A percentile compares a stretch with the other conserved stretches of the same genome.
These are phyloP conservation scores for Neoitamus cyanurus DNA, from an alignment of 2,888 invertebrate genomes.

Conservation along the genomic window DNA sequence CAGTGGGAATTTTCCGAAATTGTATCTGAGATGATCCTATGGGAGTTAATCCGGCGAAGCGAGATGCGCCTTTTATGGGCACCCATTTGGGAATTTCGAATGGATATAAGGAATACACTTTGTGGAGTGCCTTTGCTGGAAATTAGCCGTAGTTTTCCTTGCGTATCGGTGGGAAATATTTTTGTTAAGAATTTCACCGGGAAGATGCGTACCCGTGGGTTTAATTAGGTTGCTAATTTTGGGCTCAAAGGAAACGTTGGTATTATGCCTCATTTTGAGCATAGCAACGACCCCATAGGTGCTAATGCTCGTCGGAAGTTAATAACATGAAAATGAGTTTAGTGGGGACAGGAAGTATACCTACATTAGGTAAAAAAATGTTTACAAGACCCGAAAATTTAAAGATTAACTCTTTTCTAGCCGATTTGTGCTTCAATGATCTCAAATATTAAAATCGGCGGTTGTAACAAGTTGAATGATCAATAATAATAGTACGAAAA, in stretches of 20 bases:
- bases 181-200: background rate
- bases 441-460: too few relatives aligned
- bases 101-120: background rate
- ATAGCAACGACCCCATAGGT: background rate
- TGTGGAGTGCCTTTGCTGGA: background rate
- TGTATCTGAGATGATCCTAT: background rate
- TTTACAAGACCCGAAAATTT: too few relatives aligned
- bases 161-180: background rate
- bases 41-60: background rate
- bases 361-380: too few relatives aligned
- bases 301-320: too few relatives aligned
- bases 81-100: background rate
- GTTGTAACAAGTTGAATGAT: too few relatives aligned
- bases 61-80: background rate
- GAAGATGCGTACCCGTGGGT: background rate
- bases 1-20: background rate
- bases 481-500: too few relatives aligned
- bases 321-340: too few relatives aligned
- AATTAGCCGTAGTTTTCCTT: background rate
- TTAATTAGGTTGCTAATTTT: background rate
- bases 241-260: background rate
- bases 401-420: too few relatives aligned
- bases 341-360: too few relatives aligned
- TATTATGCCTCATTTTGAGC: background rate
- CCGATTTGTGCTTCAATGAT: too few relatives aligned